Evolutionary conservation across 2,797 vertebrate genomes (phyloP), one percentile per base, ranked within the genome.

Genomic region (Gephyroberyx darwinii): DNA sequence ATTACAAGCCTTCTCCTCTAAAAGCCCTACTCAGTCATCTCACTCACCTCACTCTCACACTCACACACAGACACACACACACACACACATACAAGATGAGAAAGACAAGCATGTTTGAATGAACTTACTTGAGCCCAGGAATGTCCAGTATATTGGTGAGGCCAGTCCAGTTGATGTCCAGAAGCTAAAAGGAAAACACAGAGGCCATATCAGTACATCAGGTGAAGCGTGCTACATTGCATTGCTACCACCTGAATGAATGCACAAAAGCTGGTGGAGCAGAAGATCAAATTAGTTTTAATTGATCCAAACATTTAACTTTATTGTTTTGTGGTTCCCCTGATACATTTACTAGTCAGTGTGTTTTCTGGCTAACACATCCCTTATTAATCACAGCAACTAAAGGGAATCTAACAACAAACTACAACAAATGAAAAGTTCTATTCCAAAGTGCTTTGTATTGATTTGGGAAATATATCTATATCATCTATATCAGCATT

Each of bases 141-240:
- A 99, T 95, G 89, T 99, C 97, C 84, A 99, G 92, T 83, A 99
- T 95, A 86, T 99, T 99, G 50, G 96, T 97, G 86, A 99, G 93
- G 76, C 98, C 98, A 1, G 96, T 98, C 98, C 98, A 99, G 90
- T 96, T 97, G 84, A 99, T 96, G 88, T 99, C 97, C 84, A 99
- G 84, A 51, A 98, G 94, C 98, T 99, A 83, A 74, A 84, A 77
- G 33, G 64, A 48, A 65, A 57, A 78, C 82, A 79, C 63, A 47
- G 16, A 61, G 31, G 58, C 35, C 26, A 56, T 5, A 58, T 4
- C n/a, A 14, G 35, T 45, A 26, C 54, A n/a, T 26, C 13, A 26
- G 16, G 43, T 56, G 35, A 4, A 52, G 48, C 22, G 33, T 26
- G 45, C 12, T 66, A 43, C 55, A 57, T 17, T 57, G 33, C 17